Evolutionary conservation across 2,113 vertebrate genomes (phyloP), one percentile per base, ranked within the genome.

Genomic region (Sander vitreus): DNA sequence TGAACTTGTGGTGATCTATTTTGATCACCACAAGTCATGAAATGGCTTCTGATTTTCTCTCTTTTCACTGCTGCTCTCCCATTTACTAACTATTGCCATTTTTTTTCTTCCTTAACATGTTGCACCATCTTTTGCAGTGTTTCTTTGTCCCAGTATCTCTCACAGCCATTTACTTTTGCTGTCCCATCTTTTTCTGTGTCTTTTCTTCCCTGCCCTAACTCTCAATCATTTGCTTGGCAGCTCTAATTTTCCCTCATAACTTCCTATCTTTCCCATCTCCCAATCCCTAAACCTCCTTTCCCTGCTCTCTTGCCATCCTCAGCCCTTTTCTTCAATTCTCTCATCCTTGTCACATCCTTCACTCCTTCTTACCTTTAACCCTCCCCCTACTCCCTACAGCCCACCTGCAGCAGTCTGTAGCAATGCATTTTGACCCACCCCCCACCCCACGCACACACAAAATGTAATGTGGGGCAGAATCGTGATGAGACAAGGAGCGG

Each of bases 401-500:
- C 73, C 89, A 90, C 92, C 87, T 91, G 76, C 78, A 74, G 25
- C 63, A 39, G 55, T 53, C 70, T 48, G 30, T 45, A n/a, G 58
- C 86, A 87, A 92, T 91, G 71, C 76, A 75, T 84, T 88, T 85
- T 79, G 89, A 88, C 68, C 85, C 70, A 55, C 15, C 59, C 25
- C 25, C 19, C 12, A 7, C 45, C 16, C 47, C 78, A 68, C 66
- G 75, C 78, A 68, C 66, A 77, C 79, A 88, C 78, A 83, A 85
- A 82, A 85, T 90, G 79, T 89, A 76, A 91, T 89, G 84, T 80
- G 85, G 76, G 86, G 71, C 73, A 83, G 88, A 84, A 80, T 78
- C 78, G 69, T 85, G 88, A 90, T 81, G 83, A 91, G 91, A 92
- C 81, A 92, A 89, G 91, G 83, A 89, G 85, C 50, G 16, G 85